Conservation (phyloP, 1,140 invertebrate genomes). For the Druon quercuslanigerum region DNA sequence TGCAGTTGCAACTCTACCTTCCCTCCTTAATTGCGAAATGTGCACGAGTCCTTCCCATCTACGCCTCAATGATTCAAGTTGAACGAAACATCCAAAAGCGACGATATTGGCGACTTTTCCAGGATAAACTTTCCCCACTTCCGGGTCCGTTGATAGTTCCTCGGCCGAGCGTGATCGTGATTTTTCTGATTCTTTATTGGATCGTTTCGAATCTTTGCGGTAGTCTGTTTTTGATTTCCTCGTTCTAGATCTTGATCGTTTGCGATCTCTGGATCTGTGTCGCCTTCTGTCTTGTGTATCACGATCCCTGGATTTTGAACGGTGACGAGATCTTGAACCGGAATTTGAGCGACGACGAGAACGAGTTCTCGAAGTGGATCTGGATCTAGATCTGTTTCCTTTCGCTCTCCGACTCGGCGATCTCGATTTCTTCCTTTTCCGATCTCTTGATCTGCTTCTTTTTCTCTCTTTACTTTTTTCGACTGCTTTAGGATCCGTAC, state of each 20-base stretch:
- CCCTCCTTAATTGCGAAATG: slow-evolving; percentile 94
- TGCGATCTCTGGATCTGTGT: slow-evolving; percentile 62
- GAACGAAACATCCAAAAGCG: slow-evolving; percentile 98
- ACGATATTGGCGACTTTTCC: slow-evolving; percentile 97
- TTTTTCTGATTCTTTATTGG: slow-evolving; percentile 45
- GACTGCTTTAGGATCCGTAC: slow-evolving; percentile 35
- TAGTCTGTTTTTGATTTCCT: slow-evolving; percentile 49
- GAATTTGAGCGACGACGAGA: slow-evolving; percentile 42
- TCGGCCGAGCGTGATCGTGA: slow-evolving; percentile 62
- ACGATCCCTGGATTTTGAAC: slow-evolving; percentile 64
- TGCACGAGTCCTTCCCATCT: slow-evolving; percentile 98
- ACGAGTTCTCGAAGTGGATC: slow-evolving; percentile 61
- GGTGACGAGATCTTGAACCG: slow-evolving; percentile 51
- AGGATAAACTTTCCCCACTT: slow-evolving; percentile 87
- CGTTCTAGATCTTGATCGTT: slow-evolving; percentile 65
- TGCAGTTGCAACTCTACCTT: slow-evolving; percentile 96
- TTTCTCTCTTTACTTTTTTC: slow-evolving; percentile 61
- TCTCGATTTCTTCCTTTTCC: slow-evolving; percentile 62
- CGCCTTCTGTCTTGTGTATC: slow-evolving; percentile 58
- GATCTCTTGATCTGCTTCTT: slow-evolving; percentile 68
- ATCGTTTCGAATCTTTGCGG: slow-evolving; percentile 44
- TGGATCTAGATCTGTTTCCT: slow-evolving; percentile 66
- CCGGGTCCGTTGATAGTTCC: slow-evolving; percentile 72
- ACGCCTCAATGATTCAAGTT: slow-evolving; percentile 91
- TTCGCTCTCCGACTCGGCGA: slow-evolving; percentile 60